Evolutionary conservation across 2,113 vertebrate species (phyloP), one percentile per base, ranked within the genome.

Genomic region (Ammospiza caudacuta): DNA sequence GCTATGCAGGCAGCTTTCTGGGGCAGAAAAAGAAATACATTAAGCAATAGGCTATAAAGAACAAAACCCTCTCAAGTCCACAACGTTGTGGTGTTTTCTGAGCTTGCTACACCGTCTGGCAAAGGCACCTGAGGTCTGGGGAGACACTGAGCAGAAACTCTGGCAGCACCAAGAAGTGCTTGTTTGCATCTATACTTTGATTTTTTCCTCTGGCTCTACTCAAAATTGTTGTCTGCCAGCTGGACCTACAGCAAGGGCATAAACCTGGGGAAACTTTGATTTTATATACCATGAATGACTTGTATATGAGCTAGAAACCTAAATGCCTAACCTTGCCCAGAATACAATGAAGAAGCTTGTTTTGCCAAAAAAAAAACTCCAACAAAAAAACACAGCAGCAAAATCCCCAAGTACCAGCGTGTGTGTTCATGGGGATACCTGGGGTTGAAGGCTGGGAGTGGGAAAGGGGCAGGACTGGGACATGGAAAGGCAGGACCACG

Each of bases 401-500:
- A 54, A 76, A 58, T 28, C 0, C 0, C 18, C 55, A 20, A 62
- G 69, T 3, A n/a, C 2, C 23, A 41, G 17, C 0, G 3, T 41
- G 46, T 33, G 39, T 22, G 31, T 37, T 58, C 28, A 16, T 2
- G 9, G 39, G 47, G 37, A 28, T 4, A 46, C 31, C 11, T 1
- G 54, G 46, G n/a, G 46, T 19, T 1, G 1, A 41, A 16, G 20
- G 54, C 54, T 69, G 61, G 39, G 47, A 68, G 44, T 16, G 6
- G 66, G 80, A 77, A 14, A 9, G 2, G 4, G 59, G 55, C 44
- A 49, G 51, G 52, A n/a, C 12, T 24, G 16, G 66, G 54, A 66
- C 16, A 4, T 0, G 1, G n/a, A 49, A 35, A 31, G 57, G 57
- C 35, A 37, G 73, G 58, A 80, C 16, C 7, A 2, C 0, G 0